Evolutionary conservation across 2,113 vertebrate species (phyloP).

Genomic region (Anguilla rostrata): DNA sequence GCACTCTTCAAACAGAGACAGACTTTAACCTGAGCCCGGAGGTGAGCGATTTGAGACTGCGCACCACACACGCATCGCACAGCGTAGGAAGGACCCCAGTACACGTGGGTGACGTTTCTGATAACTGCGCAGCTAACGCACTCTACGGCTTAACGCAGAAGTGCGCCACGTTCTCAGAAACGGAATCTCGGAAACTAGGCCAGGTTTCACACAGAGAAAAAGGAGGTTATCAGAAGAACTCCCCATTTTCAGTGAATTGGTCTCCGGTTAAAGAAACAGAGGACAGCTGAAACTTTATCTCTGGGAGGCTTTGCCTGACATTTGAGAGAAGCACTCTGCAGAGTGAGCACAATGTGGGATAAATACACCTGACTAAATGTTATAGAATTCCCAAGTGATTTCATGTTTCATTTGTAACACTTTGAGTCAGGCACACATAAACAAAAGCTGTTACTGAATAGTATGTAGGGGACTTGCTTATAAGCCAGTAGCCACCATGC

Average conservation of each 20-base stretch:
- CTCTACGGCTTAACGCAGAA: conserved; percentile 38
- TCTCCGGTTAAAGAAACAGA: conserved; percentile 22
- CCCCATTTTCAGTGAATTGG: conserved; percentile 20
- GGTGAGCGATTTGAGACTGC: not conserved
- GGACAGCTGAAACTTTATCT: not conserved
- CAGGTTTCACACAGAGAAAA: conserved; percentile 51
- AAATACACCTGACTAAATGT: not conserved
- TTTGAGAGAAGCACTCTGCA: not conserved
- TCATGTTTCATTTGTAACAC: not conserved
- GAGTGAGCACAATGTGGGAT: not conserved
- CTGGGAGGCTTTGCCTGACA: not conserved
- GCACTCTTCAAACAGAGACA: not conserved
- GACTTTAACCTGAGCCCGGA: not conserved
- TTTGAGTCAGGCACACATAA: not conserved
- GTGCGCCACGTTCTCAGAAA: conserved; percentile 42
- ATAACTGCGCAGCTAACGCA: conserved; percentile 38
- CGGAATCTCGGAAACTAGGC: conserved; percentile 51
- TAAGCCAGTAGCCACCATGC: too few relatives aligned
- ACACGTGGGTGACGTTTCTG: not conserved
- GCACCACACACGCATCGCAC: not conserved
- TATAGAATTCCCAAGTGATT: not conserved
- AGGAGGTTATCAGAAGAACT: conserved; percentile 40
- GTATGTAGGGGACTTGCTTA: too few relatives aligned
- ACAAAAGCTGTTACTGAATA: too few relatives aligned
- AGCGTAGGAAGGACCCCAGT: not conserved